Evolutionary conservation across 2,888 invertebrate species (phyloP).

Genomic region (Drosophila paranaensis): DNA sequence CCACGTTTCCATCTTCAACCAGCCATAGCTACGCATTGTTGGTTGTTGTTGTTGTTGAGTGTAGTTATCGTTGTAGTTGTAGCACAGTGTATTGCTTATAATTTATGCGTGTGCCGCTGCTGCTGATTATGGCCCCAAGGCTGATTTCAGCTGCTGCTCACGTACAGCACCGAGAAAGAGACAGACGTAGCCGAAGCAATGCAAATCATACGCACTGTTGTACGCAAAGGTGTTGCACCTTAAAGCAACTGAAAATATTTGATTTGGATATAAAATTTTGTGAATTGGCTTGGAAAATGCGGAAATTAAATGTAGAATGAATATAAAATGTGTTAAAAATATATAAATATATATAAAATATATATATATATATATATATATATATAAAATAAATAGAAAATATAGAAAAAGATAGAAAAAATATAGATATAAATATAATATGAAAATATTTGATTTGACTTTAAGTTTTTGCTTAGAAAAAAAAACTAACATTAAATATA

Average conservation of each 20-base stretch:
- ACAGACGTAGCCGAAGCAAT: constrained; percentile 16
- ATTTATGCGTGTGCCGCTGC: constrained; percentile 54
- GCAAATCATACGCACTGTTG: constrained; percentile 56
- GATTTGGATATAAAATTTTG: constrained; percentile 1
- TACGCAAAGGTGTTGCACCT: constrained; percentile 29
- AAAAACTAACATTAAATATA: too few species aligned
- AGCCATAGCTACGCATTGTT: constrained; percentile 5
- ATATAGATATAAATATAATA: too few species aligned
- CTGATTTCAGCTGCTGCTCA: constrained; percentile 55
- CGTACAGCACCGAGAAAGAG: constrained; percentile 33
- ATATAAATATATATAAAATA: too few species aligned
- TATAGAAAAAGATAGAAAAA: too few species aligned
- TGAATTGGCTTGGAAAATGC: background rate
- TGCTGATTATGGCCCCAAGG: constrained; percentile 61
- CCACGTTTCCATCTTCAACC: constrained; percentile 42
- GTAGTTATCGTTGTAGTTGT: constrained; percentile 16
- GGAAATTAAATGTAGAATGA: background rate
- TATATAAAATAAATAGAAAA: too few species aligned
- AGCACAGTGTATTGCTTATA: constrained; percentile 43
- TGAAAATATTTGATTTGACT: too few species aligned
- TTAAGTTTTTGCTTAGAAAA: too few species aligned
- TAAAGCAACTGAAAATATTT: constrained; percentile 30
- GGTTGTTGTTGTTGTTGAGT: constrained; percentile 6
- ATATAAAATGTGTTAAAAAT: background rate
- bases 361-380: too few species aligned